Base-by-base conservation (phyloP, 2,888 invertebrate species). In the Mimumesa dahlbomi region DNA sequence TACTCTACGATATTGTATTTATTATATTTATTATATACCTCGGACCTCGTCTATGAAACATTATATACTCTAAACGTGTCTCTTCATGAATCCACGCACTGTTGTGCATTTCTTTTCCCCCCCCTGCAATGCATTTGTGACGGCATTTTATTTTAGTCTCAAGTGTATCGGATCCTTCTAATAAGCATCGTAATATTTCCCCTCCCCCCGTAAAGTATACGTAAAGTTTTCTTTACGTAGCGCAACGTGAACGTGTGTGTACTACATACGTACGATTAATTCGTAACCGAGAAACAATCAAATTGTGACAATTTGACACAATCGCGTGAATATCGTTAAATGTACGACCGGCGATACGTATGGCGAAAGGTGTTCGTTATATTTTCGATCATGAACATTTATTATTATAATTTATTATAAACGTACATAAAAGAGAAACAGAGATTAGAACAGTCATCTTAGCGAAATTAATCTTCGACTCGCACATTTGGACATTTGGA, bases 1-100 rank as follows among this genome's bases (percentile, higher is more conserved):
- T 77, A 77, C 77, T 77, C 71, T 58, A 64, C 43, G 57, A 74
- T 68, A 66, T 69, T 63, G 29, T 29, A 29, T 9, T 67, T 69
- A 59, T 54, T 54, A 42, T 67, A 71, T 66, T 74, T 77, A 74
- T 68, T 64, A 48, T 61, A 72, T 62, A 77, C 54, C 22, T 62
- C 21, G 48, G 54, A 73, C 43, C 45, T 62, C 48, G 48, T 62
- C 22, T 52, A 22, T 18, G 49, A 62, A 34, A 40, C 18, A 50
- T 43, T 52, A n/a, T n/a, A n/a, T n/a, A n/a, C n/a, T n/a, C n/a
- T n/a, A n/a, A 45, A 36, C 48, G 34, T 34, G 31, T 58, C n/a
- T 19, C n/a, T 19, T 45, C 36, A 54, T 43, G 50, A 40, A 36
- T 52, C 50, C 34, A 31, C 34, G 43, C 19, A 46, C 49, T 46